Conservation (phyloP, 2,888 invertebrate genomes). For the Plebejus melissa region DNA sequence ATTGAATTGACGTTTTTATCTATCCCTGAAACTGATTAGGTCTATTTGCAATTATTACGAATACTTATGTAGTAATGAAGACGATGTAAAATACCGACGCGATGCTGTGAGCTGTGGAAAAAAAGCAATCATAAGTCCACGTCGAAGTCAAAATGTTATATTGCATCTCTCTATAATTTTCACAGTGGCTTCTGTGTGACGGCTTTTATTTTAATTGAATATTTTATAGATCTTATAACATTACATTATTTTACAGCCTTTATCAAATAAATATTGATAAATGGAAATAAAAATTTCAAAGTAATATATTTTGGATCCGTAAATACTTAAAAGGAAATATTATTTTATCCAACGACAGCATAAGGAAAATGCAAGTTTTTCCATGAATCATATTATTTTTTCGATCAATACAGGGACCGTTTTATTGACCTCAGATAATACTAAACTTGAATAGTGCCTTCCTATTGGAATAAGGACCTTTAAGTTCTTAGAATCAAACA, state of each 20-base stretch:
- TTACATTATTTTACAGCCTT: too few species aligned
- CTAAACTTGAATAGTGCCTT: constrained; percentile 73
- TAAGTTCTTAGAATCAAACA: constrained; percentile 67
- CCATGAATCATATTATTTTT: constrained; percentile 34
- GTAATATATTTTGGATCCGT: not conserved
- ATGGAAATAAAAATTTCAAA: too few species aligned
- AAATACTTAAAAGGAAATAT: constrained; percentile 19
- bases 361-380: constrained; percentile 29
- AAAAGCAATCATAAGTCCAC: too few species aligned
- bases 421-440: constrained; percentile 70
- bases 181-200: too few species aligned
- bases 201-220: too few species aligned
- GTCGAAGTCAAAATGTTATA: too few species aligned
- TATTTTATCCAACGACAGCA: not conserved
- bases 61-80: not conserved
- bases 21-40: not conserved
- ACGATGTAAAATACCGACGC: not conserved
- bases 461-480: constrained; percentile 72
- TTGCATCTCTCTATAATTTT: not conserved
- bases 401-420: constrained; percentile 47
- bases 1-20: not conserved
- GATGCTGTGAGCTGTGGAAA: not conserved
- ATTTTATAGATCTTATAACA: too few species aligned
- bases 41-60: not conserved
- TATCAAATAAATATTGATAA: too few species aligned